Evolutionary conservation across 2,797 vertebrate species (phyloP).

Genomic region (Myotis myotis): DNA sequence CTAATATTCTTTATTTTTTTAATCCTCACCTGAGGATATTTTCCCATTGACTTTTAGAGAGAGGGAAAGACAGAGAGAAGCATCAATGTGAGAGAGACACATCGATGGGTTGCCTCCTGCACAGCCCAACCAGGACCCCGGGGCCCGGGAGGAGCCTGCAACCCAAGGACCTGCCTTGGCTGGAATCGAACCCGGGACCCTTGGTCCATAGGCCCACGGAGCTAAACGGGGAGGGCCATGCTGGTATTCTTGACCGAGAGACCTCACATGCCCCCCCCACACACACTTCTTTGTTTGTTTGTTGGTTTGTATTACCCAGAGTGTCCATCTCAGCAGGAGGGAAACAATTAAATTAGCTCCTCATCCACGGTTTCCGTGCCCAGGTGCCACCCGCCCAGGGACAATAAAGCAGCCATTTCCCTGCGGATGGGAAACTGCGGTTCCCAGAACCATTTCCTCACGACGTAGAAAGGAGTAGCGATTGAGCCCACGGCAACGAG

Average conservation of each 20-base stretch:
- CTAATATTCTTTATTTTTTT: too few species aligned
- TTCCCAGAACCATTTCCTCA: slow-evolving; percentile 59
- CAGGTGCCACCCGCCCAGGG: slow-evolving; percentile 36
- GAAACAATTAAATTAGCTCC: slow-evolving; percentile 68
- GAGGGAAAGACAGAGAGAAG: too few species aligned
- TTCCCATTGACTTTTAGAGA: too few species aligned
- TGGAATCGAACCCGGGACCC: too few species aligned
- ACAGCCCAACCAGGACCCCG: too few species aligned
- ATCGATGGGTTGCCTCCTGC: too few species aligned
- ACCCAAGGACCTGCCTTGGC: too few species aligned
- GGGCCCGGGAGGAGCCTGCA: too few species aligned
- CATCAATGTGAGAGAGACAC: too few species aligned
- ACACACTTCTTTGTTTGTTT: neutral
- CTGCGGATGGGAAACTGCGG: slow-evolving; percentile 55
- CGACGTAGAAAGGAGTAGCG: slow-evolving; percentile 53
- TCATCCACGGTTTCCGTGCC: slow-evolving; percentile 60
- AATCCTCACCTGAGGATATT: too few species aligned
- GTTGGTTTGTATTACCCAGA: slow-evolving; percentile 43
- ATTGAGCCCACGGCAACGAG: neutral
- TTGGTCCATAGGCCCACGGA: too few species aligned
- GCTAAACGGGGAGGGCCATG: too few species aligned
- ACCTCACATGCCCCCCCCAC: slow-evolving; percentile 11
- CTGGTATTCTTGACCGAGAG: slow-evolving; percentile 23
- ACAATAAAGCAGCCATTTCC: slow-evolving; percentile 59
- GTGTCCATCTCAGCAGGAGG: slow-evolving; percentile 61